Base-by-base conservation (phyloP, 2,797 vertebrate species). In the Myotis daubentonii region DNA sequence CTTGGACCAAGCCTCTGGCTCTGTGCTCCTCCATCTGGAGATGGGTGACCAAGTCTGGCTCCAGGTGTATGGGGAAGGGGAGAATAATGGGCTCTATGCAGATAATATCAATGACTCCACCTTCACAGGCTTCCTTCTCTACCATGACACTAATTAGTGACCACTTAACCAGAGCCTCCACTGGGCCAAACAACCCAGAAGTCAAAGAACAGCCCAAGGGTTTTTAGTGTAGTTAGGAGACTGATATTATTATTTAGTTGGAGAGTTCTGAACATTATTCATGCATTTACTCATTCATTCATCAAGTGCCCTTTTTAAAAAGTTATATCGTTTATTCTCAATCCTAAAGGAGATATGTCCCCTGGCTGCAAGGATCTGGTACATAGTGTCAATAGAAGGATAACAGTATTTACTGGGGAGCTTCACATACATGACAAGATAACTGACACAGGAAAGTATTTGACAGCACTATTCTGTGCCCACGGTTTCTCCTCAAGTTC, bases 41-140 rank as follows among this genome's bases (percentile, higher is more conserved):
- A 38, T 89, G 0, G 98, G 98, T 0, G 99, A 99, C 0, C 98
- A 99, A 92, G 98, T 99, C n/a, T 99, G 98, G 98, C 98, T 99
- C 28, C 98, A 99, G 92, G 98, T 99, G 66, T 99, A 98, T 0
- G 98, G 98, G 23, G 93, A 98, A 0, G 98, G 98, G 28, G 79
- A 98, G 36, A 97, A 98, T 30, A 98, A 97, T 0, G 98, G 98
- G 0, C 30, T 99, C 96, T 99, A 99, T 0, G 98, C 98, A 0
- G 98, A 99, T 93, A 98, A 98, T 81, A 95, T 98, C 95, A 98
- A 98, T 0, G 98, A 99, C 93, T 99, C 98, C n/a, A 98, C 98
- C 22, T 99, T 99, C 96, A 98, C 97, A 75, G 98, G 98, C 44
- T 98, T 99, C 75, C 98, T 99, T 78, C 98, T 99, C 70, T 98